Base-by-base conservation (phyloP, 2,797 vertebrate genomes). In the Coregonus sp. region DNA sequence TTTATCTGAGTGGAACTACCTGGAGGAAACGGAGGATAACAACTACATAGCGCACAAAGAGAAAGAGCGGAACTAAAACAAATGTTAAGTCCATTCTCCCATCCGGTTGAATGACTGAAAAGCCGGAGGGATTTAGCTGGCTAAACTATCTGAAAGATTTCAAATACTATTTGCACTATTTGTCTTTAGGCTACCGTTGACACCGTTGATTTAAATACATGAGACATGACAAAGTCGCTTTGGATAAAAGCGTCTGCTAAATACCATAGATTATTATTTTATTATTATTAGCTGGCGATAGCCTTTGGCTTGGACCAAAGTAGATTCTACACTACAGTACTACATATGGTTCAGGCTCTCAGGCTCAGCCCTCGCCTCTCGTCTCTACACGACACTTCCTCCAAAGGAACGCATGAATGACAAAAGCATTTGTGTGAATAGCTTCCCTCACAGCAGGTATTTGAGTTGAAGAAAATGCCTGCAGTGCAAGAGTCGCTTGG, bases 391-490 rank as follows among this genome's bases (percentile, higher is more conserved):
- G 18, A 77, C 67, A 73, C 75, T 67, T 86, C 79, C 74, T 81
- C 63, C 51, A 35, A 12, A 68, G 70, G 75, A 80, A 81, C 12
- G 67, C 76, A 70, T 79, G 81, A 88, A 70, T 7, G 74, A 76
- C 76, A 70, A 78, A 75, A 81, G 82, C 78, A 76, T 77, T 79
- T 80, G 85, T 81, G 79, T 65, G 72, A 77, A 82, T 70, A 71
- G 69, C 69, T 29, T 33, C 70, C 70, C 78, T 74, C 75, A 75
- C 86, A 80, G 73, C 81, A 75, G 75, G 79, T 54, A 75, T 79
- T 77, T 72, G 51, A 83, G 80, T 81, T 52, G 79, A 71, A 84
- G 77, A 35, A 16, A 80, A 66, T 15, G 35, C 61, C 78, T 52
- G 61, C 63, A 47, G 78, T 80, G 71, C 7, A 59, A 18, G 77